These are phyloP conservation scores for Lethrus apterus DNA, from an alignment of 1,140 invertebrate species.

Conservation along the genomic window DNA sequence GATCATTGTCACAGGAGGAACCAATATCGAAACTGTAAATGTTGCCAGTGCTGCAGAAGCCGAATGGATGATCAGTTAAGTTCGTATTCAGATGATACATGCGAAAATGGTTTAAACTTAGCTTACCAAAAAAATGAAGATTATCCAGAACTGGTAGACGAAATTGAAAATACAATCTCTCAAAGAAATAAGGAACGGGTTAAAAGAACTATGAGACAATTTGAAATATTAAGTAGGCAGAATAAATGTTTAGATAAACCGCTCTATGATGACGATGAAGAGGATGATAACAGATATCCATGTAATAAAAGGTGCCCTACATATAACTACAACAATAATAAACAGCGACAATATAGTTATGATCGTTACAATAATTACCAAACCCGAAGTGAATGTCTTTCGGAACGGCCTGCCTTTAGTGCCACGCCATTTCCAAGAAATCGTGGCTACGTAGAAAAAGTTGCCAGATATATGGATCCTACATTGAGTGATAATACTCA, in stretches of 20 bases:
- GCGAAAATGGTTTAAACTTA: slow-evolving; percentile 23
- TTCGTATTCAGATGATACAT: slow-evolving; percentile 13
- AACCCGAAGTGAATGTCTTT: slow-evolving; percentile 15
- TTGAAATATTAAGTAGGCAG: slow-evolving; percentile 33
- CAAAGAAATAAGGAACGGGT: slow-evolving; percentile 33
- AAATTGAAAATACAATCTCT: slow-evolving; percentile 31
- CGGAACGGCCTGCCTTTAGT: slow-evolving; percentile 15
- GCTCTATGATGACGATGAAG: slow-evolving; percentile 33
- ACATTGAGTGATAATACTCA: slow-evolving; percentile 8
- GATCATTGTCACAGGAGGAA: not conserved
- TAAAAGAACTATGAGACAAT: slow-evolving; percentile 32
- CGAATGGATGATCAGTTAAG: slow-evolving; percentile 6
- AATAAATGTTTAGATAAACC: slow-evolving; percentile 35
- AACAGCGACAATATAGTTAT: slow-evolving; percentile 21
- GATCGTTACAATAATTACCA: slow-evolving; percentile 19
- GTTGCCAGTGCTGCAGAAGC: slow-evolving; percentile 8
- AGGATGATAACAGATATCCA: not conserved
- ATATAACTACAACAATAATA: slow-evolving; percentile 15
- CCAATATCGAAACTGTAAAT: slow-evolving; percentile 14
- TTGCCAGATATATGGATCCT: slow-evolving; percentile 19
- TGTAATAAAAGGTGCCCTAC: not conserved
- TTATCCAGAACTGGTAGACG: slow-evolving; percentile 32
- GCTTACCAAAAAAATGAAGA: slow-evolving; percentile 37
- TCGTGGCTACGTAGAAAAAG: slow-evolving; percentile 18
- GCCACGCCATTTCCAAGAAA: slow-evolving; percentile 16